Conservation (phyloP, 1,140 invertebrate species). For the Drosophila mauritiana region DNA sequence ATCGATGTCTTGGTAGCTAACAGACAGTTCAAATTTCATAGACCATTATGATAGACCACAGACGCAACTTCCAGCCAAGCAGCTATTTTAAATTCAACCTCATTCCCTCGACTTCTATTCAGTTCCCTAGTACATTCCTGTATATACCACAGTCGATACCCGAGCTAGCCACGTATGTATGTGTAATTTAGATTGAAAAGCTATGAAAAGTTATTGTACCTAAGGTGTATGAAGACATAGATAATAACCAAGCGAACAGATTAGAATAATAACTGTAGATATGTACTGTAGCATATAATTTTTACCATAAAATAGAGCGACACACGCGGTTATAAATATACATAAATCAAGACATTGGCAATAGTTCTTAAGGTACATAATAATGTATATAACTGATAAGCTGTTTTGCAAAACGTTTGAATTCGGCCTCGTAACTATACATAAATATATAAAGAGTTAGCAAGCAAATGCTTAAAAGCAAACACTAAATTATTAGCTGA, state of each 20-base stretch:
- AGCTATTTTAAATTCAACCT: constrained; percentile 40
- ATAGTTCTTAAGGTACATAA: constrained; percentile 39
- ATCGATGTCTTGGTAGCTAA: constrained; percentile 5
- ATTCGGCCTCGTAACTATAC: constrained; percentile 54
- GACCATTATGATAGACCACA: background rate
- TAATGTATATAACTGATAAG: constrained; percentile 59
- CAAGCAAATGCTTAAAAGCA: constrained; percentile 69
- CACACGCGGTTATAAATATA: background rate
- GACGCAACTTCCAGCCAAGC: constrained; percentile 31
- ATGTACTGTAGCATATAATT: constrained; percentile 76
- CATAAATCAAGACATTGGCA: constrained; percentile 40
- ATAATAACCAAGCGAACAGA: constrained; percentile 51
- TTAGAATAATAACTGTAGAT: constrained; percentile 72
- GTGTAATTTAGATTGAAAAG: constrained; percentile 56
- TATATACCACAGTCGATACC: constrained; percentile 58
- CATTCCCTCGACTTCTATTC: constrained; percentile 37
- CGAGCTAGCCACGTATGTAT: constrained; percentile 36
- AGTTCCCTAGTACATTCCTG: constrained; percentile 55
- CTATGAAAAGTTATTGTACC: constrained; percentile 72
- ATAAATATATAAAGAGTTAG: constrained; percentile 63
- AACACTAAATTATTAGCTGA: constrained; percentile 70
- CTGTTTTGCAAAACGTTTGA: constrained; percentile 49
- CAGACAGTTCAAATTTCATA: constrained; percentile 7
- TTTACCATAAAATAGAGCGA: constrained; percentile 43
- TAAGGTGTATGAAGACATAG: constrained; percentile 65